phyloP scores from a whole-genome alignment of 2,797 vertebrate genomes.

The Sciurus carolinensis region DNA sequence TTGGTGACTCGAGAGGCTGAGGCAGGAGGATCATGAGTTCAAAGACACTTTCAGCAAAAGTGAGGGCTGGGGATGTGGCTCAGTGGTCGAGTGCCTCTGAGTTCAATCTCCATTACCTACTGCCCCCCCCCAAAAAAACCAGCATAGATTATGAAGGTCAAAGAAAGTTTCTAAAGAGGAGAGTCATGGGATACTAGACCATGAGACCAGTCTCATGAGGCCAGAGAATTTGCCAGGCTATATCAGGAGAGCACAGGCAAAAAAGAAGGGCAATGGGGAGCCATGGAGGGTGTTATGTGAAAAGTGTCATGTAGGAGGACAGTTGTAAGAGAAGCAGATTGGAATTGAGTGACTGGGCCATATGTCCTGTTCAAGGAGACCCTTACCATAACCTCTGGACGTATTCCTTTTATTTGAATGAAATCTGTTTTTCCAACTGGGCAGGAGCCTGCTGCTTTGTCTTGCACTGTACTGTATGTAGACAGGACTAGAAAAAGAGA shows the following conservation, averaged over 20 bases:
- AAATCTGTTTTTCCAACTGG: neutral
- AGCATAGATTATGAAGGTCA: neutral
- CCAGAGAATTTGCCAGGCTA: neutral
- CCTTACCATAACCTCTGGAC: neutral
- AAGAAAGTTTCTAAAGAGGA: neutral
- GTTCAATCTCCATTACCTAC: too few relatives aligned
- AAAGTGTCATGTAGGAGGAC: neutral
- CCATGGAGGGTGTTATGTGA: neutral
- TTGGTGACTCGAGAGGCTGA: too few relatives aligned
- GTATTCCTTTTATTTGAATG: neutral
- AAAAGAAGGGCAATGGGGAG: neutral
- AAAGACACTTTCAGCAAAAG: too few relatives aligned
- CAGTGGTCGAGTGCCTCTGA: too few relatives aligned
- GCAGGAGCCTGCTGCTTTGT: neutral
- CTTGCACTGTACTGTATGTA: neutral
- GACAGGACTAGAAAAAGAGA: neutral
- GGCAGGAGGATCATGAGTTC: too few relatives aligned
- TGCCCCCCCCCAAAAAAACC: too few relatives aligned
- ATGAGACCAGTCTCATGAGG: neutral
- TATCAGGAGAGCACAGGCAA: neutral
- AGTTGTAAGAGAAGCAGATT: neutral
- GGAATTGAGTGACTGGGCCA: neutral
- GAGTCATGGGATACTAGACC: accelerated
- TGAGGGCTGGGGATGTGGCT: too few relatives aligned
- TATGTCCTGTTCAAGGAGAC: neutral